Base-by-base conservation (phyloP, 92 coral and sea anemone species). In the Galaxea fascicularis region DNA sequence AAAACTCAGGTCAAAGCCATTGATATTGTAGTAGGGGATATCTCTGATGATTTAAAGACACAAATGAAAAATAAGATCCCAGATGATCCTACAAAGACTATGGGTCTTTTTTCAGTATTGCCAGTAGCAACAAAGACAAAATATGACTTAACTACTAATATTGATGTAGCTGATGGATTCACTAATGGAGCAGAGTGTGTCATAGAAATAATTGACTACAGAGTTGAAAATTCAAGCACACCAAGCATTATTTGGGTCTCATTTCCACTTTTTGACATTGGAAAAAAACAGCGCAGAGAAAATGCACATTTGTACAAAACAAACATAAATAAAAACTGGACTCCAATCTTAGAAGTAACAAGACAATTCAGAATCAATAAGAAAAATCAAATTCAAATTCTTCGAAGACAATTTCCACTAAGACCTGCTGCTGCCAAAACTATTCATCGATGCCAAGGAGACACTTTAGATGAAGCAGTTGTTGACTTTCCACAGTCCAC, bases 401-500 rank as follows among this genome's bases (percentile, higher is more conserved):
- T n/a, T n/a, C n/a, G n/a, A n/a, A n/a, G 88, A 76, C 97, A 90
- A 60, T 93, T 93, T 77, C 94, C 97, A 20, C 22, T 93, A 51
- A 82, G 94, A 46, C 85, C 91, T 59, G 88, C 93, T 31, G 91
- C 90, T 26, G 94, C 97, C 22, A 93, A 93, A 74, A 93, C 97
- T 68, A 93, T 91, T 56, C 62, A 56, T 56, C 58, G 86, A 80
- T 51, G 92, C 56, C 83, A 88, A 71, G 77, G 77, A 31, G 83
- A 72, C 57, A 71, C 86, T 18, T 27, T 72, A 60, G 75, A 87
- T n/a, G n/a, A n/a, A n/a, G n/a, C n/a, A n/a, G n/a, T n/a, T n/a
- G n/a, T n/a, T n/a, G n/a, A n/a, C n/a, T 76, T 68, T 47, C 8
- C 13, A 6, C 13, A 47, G 7, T 47, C 17, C 0, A 86, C 86